Base-by-base conservation (phyloP, 2,113 vertebrate genomes). In the Phaethon lepturus region DNA sequence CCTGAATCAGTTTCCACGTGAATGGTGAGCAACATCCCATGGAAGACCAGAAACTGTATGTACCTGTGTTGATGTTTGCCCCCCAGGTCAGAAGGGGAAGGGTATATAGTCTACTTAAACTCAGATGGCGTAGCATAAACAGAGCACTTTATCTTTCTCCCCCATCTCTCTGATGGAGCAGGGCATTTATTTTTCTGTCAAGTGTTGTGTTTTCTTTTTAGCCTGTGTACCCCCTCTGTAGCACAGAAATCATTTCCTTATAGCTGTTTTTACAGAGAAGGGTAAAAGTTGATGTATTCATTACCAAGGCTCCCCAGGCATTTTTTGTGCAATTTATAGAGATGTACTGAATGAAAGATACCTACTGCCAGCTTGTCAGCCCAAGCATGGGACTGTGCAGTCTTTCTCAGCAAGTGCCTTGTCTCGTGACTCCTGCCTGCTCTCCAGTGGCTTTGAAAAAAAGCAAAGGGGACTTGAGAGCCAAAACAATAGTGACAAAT, bases 321-420 rank as follows among this genome's bases (percentile, higher is more conserved):
- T 84, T 92, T 94, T 93, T 84, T 76, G 80, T 88, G 50, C 91
- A 84, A 72, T 92, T 94, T 95, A 72, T 86, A 94, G 90, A 95
- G 96, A 93, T 77, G 78, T 42, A 56, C 56, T n/a, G 55, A 84
- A 90, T 83, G 90, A 83, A 89, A 81, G 55, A 80, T 73, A 35
- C 40, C 63, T 59, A 10, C 78, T 97, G 94, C 91, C 67, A 88
- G 77, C 92, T 59, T 96, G 97, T 91, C 94, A 96, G 91, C 86
- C 85, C 0, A 1, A 42, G 50, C 78, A 29, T 2, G 53, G 64
- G 83, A 31, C 56, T 88, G 38, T 4, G 71, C 47, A 28, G 63
- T 76, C 86, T 91, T 89, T 72, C 85, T 25, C 79, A 90, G 66
- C 71, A 35, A 93, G 25, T 10, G 47, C 22, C 3, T 53, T 26